Evolutionary conservation across 2,888 invertebrate species (phyloP), one percentile per base, ranked within the genome.

Genomic region (Epirrita christyi): DNA sequence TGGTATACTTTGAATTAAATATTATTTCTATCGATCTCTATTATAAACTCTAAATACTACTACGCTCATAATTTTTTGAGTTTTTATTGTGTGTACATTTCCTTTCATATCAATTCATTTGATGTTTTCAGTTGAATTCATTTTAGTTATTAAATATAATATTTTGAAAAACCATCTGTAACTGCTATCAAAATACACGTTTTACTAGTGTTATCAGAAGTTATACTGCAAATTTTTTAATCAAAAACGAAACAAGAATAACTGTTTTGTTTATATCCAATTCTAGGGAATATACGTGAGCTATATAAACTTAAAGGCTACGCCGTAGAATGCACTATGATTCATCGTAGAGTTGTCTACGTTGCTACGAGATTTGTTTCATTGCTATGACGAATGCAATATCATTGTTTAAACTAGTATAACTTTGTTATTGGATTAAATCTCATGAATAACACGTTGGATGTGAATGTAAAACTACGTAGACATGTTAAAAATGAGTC

Each of bases 251-350:
- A 40, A 45, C 44, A 45, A 21, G 10, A 29, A n/a, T 32, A 45
- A 40, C 41, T 37, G 29, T 9, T 34, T 21, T 55, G 32, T 55
- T 48, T 49, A 48, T 48, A 44, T 13, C 34, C 48, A 48, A 38
- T 34, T 44, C 50, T 27, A 37, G 6, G 41, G 51, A 56, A 58
- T 58, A 48, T 58, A 48, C 71, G 71, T 72, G 72, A 68, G 67
- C 61, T 63, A 66, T n/a, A n/a, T 72, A 74, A 72, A 73, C 73
- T 70, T 76, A 71, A 72, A 64, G 52, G 68, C 72, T 72, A 71
- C 73, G 72, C 59, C 72, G 76, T 80, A 75, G 75, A 68, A 21
- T 59, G 66, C 59, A 61, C 73, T 74, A 75, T 78, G 61, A 78
- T 78, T 72, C 76, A 78, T 79, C 68, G 75, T 75, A 66, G 73